Evolutionary conservation across 1,140 invertebrate genomes (phyloP), one percentile per base, ranked within the genome.

Genomic region (Diorhabda carinulata): DNA sequence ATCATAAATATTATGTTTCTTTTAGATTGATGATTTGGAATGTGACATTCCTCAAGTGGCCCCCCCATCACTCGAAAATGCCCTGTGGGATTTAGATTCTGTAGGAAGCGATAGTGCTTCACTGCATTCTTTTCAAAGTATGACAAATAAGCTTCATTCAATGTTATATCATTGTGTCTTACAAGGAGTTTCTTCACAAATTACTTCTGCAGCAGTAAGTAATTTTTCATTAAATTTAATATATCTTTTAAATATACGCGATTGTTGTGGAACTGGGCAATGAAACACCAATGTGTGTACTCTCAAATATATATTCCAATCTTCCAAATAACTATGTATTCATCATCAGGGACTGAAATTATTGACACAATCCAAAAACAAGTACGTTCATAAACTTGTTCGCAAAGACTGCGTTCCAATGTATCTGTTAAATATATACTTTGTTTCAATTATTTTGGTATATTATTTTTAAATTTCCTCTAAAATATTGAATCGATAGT

Each of bases 171-270:
- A 95, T 81, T 88, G 91, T 43, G 87, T 92, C 60, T 82, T 96
- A 8, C 91, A 93, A 83, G 92, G 91, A 71, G 88, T 96, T 47
- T 92, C 93, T n/a, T 85, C 92, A 41, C 94, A 96, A 82, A 84
- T 96, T n/a, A 82, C 86, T 10, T 92, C 92, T 40, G 92, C 92
- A 25, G 85, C 87, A 67, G 92, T 93, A 85, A 86, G 86, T 82
- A 7, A 4, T 8, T 3, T 4, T 52, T 52, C 59, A 25, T 61
- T 58, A 3, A 47, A 61, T 67, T 62, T 66, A 56, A 9, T 8
- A 8, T 41, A 43, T 63, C 43, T 57, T 10, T 44, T 52, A 61
- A 10, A 40, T 59, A 47, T 40, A 10, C 40, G 59, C n/a, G 10
- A 57, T 57, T n/a, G 9, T 56, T 25, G 41, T 10, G 8, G 41